phyloP scores from a whole-genome alignment of 2,888 invertebrate genomes.

The Calameuta filiformis region DNA sequence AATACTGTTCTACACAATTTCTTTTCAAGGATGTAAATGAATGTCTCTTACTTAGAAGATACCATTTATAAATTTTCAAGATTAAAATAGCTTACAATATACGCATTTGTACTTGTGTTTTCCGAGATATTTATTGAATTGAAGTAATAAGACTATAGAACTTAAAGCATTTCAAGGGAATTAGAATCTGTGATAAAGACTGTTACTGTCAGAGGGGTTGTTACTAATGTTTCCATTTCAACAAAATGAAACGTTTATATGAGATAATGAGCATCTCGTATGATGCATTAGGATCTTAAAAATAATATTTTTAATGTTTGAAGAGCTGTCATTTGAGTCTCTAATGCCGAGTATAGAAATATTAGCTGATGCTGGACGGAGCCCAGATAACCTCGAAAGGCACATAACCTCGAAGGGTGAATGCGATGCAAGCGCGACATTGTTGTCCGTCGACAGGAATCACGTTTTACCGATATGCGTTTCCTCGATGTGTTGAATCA shows the following conservation, averaged over 20 bases:
- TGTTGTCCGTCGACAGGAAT: slow-evolving; percentile 10
- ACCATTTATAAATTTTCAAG: background rate
- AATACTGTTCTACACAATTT: background rate
- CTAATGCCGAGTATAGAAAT: background rate
- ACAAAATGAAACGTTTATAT: background rate
- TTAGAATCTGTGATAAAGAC: background rate
- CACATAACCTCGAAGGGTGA: slow-evolving; percentile 32
- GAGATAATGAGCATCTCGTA: background rate
- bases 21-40: background rate
- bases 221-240: background rate
- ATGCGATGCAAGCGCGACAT: background rate
- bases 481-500: slow-evolving; percentile 90
- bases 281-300: background rate
- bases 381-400: slow-evolving; percentile 43
- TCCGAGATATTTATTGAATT: background rate
- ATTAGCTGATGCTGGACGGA: slow-evolving; percentile 12
- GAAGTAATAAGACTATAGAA: background rate
- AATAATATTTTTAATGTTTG: background rate
- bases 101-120: background rate
- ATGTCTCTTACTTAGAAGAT: background rate
- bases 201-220: background rate
- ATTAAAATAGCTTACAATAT: background rate
- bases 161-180: background rate
- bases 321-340: background rate
- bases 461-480: slow-evolving; percentile 81